Evolutionary conservation across 92 coral and sea anemone species (phyloP).

Genomic region (Desmophyllum pertusum): DNA sequence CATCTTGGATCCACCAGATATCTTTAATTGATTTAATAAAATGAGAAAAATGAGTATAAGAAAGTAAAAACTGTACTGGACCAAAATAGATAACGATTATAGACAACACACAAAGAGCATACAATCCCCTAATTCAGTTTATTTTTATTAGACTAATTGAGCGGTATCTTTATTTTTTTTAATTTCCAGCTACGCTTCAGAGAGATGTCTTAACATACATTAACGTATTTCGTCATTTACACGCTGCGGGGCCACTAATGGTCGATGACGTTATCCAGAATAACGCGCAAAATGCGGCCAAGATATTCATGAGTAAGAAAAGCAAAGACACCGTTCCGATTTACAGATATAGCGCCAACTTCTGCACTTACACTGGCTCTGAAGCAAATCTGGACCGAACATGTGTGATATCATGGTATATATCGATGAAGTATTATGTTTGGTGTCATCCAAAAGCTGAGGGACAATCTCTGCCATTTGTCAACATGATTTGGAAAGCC

Average conservation of each 20-base stretch:
- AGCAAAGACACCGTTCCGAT: slow-evolving; percentile 48
- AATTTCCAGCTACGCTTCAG: slow-evolving; percentile 50
- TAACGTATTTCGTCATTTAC: slow-evolving; percentile 85
- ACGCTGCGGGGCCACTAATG: slow-evolving; percentile 76
- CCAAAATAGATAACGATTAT: too few relatives aligned
- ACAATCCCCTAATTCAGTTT: neutral
- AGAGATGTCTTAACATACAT: slow-evolving; percentile 70
- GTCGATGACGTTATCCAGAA: slow-evolving; percentile 59
- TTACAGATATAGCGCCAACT: slow-evolving; percentile 70
- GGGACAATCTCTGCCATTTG: slow-evolving; percentile 77
- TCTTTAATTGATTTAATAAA: too few relatives aligned
- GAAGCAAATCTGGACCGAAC: slow-evolving; percentile 62
- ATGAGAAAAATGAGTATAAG: too few relatives aligned
- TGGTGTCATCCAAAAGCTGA: slow-evolving; percentile 78
- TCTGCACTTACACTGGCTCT: slow-evolving; percentile 73
- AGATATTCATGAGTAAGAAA: slow-evolving; percentile 45
- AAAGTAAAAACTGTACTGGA: too few relatives aligned
- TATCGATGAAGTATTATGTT: slow-evolving; percentile 70
- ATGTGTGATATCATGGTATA: slow-evolving; percentile 82
- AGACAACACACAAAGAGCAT: too few relatives aligned
- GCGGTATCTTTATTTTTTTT: neutral
- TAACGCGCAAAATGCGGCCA: slow-evolving; percentile 75
- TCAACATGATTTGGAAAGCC: slow-evolving; percentile 83
- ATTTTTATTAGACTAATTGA: neutral
- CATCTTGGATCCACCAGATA: too few relatives aligned